These are phyloP conservation scores for Drosophila anomalata DNA, from an alignment of 2,888 invertebrate genomes.

Conservation along the genomic window DNA sequence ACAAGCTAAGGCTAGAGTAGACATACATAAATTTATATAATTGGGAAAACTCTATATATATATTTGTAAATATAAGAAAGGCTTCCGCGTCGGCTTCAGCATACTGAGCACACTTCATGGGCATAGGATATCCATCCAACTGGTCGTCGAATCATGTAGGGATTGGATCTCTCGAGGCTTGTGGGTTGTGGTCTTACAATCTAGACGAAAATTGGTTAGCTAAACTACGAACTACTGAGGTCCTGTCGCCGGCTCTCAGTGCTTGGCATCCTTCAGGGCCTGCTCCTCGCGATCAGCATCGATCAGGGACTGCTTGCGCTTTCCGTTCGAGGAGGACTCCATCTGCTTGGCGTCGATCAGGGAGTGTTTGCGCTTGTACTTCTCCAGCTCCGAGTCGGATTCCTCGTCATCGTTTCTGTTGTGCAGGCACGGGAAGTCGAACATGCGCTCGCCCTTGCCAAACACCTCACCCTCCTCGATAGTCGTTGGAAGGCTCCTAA, in stretches of 20 bases:
- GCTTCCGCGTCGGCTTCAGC: constrained; percentile 34
- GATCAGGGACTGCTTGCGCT: constrained; percentile 75
- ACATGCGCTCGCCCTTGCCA: constrained; percentile 85
- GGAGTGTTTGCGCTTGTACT: constrained; percentile 79
- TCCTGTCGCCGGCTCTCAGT: constrained; percentile 51
- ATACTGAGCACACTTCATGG: constrained; percentile 43
- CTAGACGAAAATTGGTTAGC: constrained; percentile 56
- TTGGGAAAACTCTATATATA: constrained; percentile 30
- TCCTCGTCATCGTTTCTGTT: constrained; percentile 66
- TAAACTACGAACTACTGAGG: constrained; percentile 59
- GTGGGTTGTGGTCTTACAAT: constrained; percentile 21
- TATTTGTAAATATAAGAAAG: constrained; percentile 38
- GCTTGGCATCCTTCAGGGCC: constrained; percentile 75
- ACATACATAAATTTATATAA: constrained; percentile 22
- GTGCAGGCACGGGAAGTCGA: constrained; percentile 84
- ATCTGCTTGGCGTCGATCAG: constrained; percentile 74
- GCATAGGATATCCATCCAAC: constrained; percentile 12
- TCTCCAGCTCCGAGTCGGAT: constrained; percentile 78
- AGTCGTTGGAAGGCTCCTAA: constrained; percentile 85
- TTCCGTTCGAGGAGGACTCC: constrained; percentile 70
- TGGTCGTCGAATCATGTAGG: constrained; percentile 12
- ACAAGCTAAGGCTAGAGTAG: constrained; percentile 36
- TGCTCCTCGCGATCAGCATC: constrained; percentile 73
- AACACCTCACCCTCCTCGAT: constrained; percentile 87
- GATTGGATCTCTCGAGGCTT: constrained; percentile 13